These are phyloP conservation scores for Oeneis ivallda DNA, from an alignment of 2,888 invertebrate species.

Conservation along the genomic window DNA sequence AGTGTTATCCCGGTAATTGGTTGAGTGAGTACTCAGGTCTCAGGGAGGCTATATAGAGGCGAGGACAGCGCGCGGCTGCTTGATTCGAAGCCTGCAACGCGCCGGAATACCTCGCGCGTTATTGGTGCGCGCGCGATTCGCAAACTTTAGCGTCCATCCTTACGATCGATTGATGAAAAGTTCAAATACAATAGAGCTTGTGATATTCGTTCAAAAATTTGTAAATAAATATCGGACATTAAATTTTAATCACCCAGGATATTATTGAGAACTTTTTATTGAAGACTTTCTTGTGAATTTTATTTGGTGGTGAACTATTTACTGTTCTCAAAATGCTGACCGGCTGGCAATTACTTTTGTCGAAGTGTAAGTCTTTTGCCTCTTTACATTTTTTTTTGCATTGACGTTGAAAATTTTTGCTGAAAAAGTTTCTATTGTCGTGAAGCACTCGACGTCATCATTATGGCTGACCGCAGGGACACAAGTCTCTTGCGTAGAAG, in stretches of 20 bases:
- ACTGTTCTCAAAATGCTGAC: slow-evolving; percentile 60
- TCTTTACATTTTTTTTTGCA: slow-evolving; percentile 32
- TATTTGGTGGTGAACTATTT: slow-evolving; percentile 22
- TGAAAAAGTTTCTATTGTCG: not conserved
- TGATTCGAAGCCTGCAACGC: slow-evolving; percentile 52
- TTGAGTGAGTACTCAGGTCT: slow-evolving; percentile 43
- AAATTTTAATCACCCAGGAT: not conserved
- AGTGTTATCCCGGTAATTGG: slow-evolving; percentile 6
- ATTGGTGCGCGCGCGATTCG: slow-evolving; percentile 45
- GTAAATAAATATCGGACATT: not conserved
- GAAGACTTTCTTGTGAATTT: slow-evolving; percentile 9
- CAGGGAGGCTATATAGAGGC: slow-evolving; percentile 64
- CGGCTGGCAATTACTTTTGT: slow-evolving; percentile 72
- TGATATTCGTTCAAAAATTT: slow-evolving; percentile 19
- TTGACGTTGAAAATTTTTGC: not conserved
- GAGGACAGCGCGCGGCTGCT: slow-evolving; percentile 60
- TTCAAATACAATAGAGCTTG: slow-evolving; percentile 24
- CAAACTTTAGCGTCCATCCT: slow-evolving; percentile 16
- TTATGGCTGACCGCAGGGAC: too few relatives aligned
- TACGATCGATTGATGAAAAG: slow-evolving; percentile 6
- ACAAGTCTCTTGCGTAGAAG: too few relatives aligned
- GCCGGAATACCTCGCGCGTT: slow-evolving; percentile 43
- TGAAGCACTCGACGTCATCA: too few relatives aligned
- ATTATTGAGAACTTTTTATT: not conserved
- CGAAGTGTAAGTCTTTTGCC: slow-evolving; percentile 71